Evolutionary conservation across 2,888 invertebrate species (phyloP).

Genomic region (Pollenia amentaria): DNA sequence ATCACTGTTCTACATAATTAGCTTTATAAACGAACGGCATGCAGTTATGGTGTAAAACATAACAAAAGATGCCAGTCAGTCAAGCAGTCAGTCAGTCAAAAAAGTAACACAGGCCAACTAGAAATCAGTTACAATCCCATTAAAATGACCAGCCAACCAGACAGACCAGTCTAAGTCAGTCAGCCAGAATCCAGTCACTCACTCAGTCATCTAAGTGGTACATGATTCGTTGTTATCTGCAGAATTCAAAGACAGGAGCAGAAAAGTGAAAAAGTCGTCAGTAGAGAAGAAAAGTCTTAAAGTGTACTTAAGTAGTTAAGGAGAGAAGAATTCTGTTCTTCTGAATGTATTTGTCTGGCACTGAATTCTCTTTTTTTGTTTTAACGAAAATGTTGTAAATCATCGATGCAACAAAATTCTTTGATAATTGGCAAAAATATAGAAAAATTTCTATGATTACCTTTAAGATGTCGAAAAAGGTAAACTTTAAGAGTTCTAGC

Average conservation of each 20-base stretch:
- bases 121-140: slow-evolving; percentile 39
- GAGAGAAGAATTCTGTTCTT: slow-evolving; percentile 47
- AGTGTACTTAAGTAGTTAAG: slow-evolving; percentile 24
- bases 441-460: slow-evolving; percentile 58
- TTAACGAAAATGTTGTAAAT: slow-evolving; percentile 72
- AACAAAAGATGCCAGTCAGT: slow-evolving; percentile 73
- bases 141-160: neutral
- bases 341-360: slow-evolving; percentile 3
- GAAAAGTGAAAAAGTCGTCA: slow-evolving; percentile 6
- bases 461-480: slow-evolving; percentile 12
- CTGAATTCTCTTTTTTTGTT: slow-evolving; percentile 7
- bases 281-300: slow-evolving; percentile 28
- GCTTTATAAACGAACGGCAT: slow-evolving; percentile 74
- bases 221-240: slow-evolving; percentile 61
- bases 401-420: slow-evolving; percentile 69
- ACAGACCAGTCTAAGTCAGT: neutral
- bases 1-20: slow-evolving; percentile 77
- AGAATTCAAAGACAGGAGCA: slow-evolving; percentile 54
- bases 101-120: slow-evolving; percentile 17
- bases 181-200: slow-evolving; percentile 19
- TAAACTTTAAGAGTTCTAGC: slow-evolving; percentile 41
- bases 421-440: slow-evolving; percentile 73
- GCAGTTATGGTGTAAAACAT: slow-evolving; percentile 74
- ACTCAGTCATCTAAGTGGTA: slow-evolving; percentile 50
- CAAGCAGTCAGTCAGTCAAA: slow-evolving; percentile 58